Conservation (phyloP, 2,113 vertebrate species). For the Illadopsis cleaveri region DNA sequence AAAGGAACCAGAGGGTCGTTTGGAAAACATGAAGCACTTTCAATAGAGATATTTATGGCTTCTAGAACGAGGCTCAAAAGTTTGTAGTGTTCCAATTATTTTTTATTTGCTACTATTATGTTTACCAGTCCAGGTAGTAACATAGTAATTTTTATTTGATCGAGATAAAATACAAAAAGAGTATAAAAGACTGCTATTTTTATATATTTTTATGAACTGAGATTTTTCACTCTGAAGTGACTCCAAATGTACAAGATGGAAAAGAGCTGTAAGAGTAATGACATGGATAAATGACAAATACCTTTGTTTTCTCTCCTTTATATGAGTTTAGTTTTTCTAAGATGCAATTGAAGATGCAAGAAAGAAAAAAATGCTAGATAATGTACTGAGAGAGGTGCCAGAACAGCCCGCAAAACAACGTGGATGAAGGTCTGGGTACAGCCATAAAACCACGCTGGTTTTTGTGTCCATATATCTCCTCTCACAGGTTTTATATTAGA, state of each 20-base stretch:
- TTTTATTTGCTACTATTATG: not conserved
- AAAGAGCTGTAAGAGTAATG: not conserved
- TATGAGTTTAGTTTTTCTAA: not conserved
- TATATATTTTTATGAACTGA: not conserved
- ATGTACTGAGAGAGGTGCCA: not conserved
- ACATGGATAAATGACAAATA: not conserved
- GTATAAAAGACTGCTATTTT: not conserved
- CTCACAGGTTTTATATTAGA: not conserved
- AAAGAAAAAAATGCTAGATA: not conserved
- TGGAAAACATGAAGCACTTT: not conserved
- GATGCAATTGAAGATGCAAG: not conserved
- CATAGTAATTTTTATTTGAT: not conserved
- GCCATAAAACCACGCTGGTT: not conserved
- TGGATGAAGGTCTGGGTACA: not conserved
- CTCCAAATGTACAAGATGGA: not conserved
- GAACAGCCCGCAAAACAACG: not conserved
- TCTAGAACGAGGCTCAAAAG: not conserved
- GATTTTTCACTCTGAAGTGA: not conserved
- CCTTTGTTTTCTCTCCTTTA: not conserved
- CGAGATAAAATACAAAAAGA: not conserved
- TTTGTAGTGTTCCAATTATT: not conserved
- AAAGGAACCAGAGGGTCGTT: not conserved
- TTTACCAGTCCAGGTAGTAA: not conserved
- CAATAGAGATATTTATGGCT: not conserved
- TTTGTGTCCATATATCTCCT: not conserved